A percentile compares a stretch with the other conserved stretches of the same genome.
These are phyloP conservation scores for Pyralis farinalis DNA, from an alignment of 2,888 invertebrate species.

Conservation along the genomic window DNA sequence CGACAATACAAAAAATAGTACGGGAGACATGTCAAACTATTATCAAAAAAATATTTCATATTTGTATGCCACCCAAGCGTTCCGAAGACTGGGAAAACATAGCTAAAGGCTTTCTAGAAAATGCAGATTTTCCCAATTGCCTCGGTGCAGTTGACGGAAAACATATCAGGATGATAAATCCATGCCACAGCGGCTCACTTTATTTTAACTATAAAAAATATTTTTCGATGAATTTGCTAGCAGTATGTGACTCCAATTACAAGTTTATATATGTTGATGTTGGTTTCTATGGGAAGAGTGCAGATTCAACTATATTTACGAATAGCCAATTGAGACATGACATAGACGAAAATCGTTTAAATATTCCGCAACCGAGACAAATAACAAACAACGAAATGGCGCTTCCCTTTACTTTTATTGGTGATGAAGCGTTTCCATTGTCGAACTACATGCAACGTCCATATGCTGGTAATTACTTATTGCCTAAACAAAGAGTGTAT, in stretches of 20 bases:
- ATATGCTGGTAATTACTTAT: conserved; percentile 9
- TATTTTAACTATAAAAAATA: conserved; percentile 12
- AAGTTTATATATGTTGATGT: conserved; percentile 7
- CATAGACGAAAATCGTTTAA: conserved; percentile 17
- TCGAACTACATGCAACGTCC: conserved; percentile 18
- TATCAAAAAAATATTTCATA: conserved; percentile 18
- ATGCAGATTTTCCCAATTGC: conserved; percentile 16
- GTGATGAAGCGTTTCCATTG: conserved; percentile 20
- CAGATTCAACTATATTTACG: conserved; percentile 18
- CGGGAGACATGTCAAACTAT: conserved; percentile 18
- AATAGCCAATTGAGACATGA: conserved; percentile 14
- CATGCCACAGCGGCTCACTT: conserved; percentile 18
- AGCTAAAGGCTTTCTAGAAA: conserved; percentile 16
- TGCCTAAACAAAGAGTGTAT: conserved; percentile 15
- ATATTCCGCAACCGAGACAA: conserved; percentile 11
- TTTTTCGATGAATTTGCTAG: conserved; percentile 1
- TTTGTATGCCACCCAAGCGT: conserved; percentile 22
- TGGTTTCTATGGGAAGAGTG: conserved; percentile 1
- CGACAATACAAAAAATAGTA: conserved; percentile 8
- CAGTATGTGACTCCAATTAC: conserved; percentile 6
- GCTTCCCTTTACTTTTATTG: conserved; percentile 21
- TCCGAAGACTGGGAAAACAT: conserved; percentile 18
- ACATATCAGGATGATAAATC: conserved; percentile 17
- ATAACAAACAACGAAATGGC: conserved; percentile 17
- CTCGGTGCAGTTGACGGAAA: conserved; percentile 5